These are phyloP conservation scores for Sisyra nigra DNA, from an alignment of 2,888 invertebrate genomes.

Conservation along the genomic window DNA sequence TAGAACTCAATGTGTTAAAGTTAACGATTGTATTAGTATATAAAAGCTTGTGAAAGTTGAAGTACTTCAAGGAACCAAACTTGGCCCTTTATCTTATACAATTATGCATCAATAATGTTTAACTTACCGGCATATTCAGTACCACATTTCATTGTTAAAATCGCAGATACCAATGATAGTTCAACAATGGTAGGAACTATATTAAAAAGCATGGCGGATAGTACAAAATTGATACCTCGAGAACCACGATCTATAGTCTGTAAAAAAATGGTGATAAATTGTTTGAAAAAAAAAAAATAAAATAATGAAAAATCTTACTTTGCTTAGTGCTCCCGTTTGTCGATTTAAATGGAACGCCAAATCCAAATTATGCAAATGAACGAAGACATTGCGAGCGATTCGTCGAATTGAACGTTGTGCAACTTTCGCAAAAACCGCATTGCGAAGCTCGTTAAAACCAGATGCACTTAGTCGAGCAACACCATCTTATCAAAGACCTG, in stretches of 20 bases:
- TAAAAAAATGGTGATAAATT: constrained; percentile 14
- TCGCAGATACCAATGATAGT: constrained; percentile 71
- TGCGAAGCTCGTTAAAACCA: constrained; percentile 89
- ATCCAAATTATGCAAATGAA: constrained; percentile 89
- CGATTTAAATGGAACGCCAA: constrained; percentile 83
- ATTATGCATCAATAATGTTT: not conserved
- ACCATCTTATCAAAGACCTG: constrained; percentile 77
- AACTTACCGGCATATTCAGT: constrained; percentile 37
- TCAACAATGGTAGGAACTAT: constrained; percentile 93
- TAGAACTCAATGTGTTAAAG: no score
- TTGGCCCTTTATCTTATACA: not conserved
- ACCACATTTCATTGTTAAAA: constrained; percentile 64
- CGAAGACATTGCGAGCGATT: constrained; percentile 89
- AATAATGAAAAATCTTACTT: constrained; percentile 34
- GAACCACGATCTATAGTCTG: constrained; percentile 82
- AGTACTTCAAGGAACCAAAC: no score
- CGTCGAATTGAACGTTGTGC: constrained; percentile 92
- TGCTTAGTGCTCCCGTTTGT: constrained; percentile 90
- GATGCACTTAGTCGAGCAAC: constrained; percentile 79
- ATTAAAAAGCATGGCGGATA: constrained; percentile 95
- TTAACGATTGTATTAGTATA: no score
- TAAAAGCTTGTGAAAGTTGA: no score
- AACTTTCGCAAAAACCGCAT: constrained; percentile 95
- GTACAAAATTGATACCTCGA: constrained; percentile 93
- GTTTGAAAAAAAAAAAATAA: not conserved